Evolutionary conservation across 2,888 invertebrate species (phyloP).

Genomic region (Scaptomyza polygonia): DNA sequence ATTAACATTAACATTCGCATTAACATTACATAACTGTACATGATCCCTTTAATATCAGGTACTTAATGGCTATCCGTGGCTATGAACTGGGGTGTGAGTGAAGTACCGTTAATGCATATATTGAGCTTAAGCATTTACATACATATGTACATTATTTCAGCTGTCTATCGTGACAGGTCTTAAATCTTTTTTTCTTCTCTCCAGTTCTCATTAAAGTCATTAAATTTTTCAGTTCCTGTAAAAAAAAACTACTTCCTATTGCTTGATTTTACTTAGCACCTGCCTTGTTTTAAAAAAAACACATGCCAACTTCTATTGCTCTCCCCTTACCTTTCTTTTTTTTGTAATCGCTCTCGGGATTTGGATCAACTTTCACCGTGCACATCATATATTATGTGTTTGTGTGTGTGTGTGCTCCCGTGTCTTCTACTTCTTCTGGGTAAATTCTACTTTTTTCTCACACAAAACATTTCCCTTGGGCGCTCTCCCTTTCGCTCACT

Average conservation of each 20-base stretch:
- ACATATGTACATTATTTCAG: no score
- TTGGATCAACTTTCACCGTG: constrained; percentile 75
- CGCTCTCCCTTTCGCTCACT: constrained; percentile 21
- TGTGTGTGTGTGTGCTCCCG: constrained; percentile 14
- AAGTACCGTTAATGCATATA: no score
- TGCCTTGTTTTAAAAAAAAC: constrained; percentile 47
- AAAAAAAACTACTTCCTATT: constrained; percentile 42
- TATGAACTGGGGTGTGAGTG: no score
- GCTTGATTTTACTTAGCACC: constrained; percentile 32
- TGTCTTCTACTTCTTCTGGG: constrained; percentile 13
- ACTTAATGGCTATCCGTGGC: no score
- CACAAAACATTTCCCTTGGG: constrained; percentile 56
- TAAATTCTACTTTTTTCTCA: constrained; percentile 46
- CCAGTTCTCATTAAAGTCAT: constrained; percentile 20
- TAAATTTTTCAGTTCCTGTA: constrained; percentile 7
- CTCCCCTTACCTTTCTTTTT: constrained; percentile 21
- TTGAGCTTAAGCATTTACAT: no score
- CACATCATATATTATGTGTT: constrained; percentile 72
- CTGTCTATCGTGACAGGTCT: neutral
- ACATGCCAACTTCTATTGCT: constrained; percentile 34
- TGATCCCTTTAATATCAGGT: no score
- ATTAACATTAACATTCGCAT: no score
- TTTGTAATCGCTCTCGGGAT: constrained; percentile 70
- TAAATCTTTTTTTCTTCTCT: neutral
- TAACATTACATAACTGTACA: no score